Evolutionary conservation across 2,797 vertebrate genomes (phyloP), one percentile per base, ranked within the genome.

Genomic region (Phoxinus dragarum): DNA sequence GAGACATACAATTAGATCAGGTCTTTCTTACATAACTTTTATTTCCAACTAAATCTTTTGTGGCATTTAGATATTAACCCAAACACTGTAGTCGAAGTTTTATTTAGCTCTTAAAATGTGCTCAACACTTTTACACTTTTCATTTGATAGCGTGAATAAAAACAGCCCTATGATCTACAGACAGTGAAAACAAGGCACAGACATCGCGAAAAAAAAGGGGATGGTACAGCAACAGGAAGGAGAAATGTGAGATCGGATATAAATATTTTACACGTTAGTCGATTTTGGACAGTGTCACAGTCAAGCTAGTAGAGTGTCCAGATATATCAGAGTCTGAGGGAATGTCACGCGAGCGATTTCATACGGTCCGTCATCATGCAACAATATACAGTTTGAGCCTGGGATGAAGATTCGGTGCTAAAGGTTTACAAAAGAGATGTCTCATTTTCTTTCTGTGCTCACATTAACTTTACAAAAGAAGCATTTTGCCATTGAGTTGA

Each of bases 361-460:
- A 68, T 59, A 87, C 89, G 88, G 87, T 91, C 90, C 86, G 86
- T 92, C 94, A 96, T 92, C 94, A 96, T 95, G 95, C 94, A 95
- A 93, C 89, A 90, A 93, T 91, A 92, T 92, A 94, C 90, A 93
- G 85, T 89, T 19, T 93, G 90, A 93, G 89, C 88, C 68, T 90
- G 90, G 90, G 91, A 89, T 92, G 91, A 91, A 88, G 87, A 92
- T 89, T 93, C 73, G 82, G 92, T 92, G 92, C 93, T 94, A 94
- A 96, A 93, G 89, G 93, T 89, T 86, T 92, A 92, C 72, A 94
- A 93, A 92, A 88, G 77, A 79, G 61, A 91, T 91, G 89, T 86
- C 91, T 89, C 88, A 88, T 91, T 92, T 90, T 89, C 88, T 90
- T 87, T 93, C 87, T 91, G 92, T 94, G 92, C 92, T 87, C 82